Evolutionary conservation across 2,113 vertebrate genomes (phyloP), one percentile per base, ranked within the genome.

Genomic region (Cyanoderma ruficeps): DNA sequence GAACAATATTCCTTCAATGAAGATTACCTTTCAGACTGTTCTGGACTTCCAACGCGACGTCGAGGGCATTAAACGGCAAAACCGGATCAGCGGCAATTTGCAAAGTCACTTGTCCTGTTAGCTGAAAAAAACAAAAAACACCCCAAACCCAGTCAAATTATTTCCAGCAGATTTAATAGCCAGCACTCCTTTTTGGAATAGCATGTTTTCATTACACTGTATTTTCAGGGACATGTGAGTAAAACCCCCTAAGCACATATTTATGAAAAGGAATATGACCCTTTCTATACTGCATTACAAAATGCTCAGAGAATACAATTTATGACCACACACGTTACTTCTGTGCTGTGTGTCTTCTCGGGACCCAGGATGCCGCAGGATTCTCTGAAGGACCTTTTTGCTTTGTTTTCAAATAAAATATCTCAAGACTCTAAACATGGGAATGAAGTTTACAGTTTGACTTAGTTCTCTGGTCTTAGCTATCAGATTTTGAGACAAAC

Each of bases 1-100:
- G 82, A 96, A 94, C 11, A 68, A 49, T 53, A 89, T 82, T 88
- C 74, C 60, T 90, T 41, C 93, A 85, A 87, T 30, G 85, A 71
- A 90, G 96, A 89, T 98, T 98, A 99, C 99, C 99, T 99, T 98
- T 99, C 76, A 99, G 98, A 89, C 97, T 99, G 96, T 98, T 99
- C 96, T 99, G 99, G 96, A 99, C 97, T 97, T 99, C 98, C 97
- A 99, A 97, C 2, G 98, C 99, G 44, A 99, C 97, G 96, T 99
- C 99, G 52, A 99, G 98, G 90, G 99, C 98, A 96, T 97, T 99
- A 96, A 99, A 99, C 2, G 99, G 99, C 95, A 99, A 97, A 96
- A 99, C 99, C 0, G 99, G 98, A 91, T 98, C 98, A 37, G 9
- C 98, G 94, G 98, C 98, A 96, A 99, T 98, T 77, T 98, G 97